Evolutionary conservation across 2,797 vertebrate species (phyloP).

Genomic region (Triplophysa bombifrons): DNA sequence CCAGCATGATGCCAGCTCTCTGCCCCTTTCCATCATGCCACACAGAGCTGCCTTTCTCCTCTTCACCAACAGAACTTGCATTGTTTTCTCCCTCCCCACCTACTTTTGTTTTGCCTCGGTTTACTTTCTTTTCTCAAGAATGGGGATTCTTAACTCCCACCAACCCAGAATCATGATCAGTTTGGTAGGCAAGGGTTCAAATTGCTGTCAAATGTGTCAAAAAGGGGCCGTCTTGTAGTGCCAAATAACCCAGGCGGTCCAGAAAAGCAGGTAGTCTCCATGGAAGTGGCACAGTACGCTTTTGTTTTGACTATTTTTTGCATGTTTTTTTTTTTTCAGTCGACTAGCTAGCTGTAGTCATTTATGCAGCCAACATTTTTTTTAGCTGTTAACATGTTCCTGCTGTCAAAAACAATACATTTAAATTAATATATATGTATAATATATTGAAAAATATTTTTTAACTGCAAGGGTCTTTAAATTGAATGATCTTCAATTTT

Average conservation of each 20-base stretch:
- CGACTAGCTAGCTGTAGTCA: background rate
- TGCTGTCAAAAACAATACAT: too few relatives aligned
- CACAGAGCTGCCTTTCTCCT: slow-evolving; percentile 67
- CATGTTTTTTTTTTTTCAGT: slow-evolving; percentile 4
- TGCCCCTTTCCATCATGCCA: slow-evolving; percentile 19
- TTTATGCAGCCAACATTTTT: background rate
- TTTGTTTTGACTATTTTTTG: slow-evolving; percentile 18
- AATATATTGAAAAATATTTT: background rate
- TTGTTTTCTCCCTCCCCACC: slow-evolving; percentile 40
- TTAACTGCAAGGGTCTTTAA: background rate
- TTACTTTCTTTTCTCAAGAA: slow-evolving; percentile 42
- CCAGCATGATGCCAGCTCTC: slow-evolving; percentile 53
- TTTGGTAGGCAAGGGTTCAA: background rate
- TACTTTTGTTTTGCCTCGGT: slow-evolving; percentile 47
- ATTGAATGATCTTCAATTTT: background rate
- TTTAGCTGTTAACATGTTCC: background rate
- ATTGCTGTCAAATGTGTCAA: slow-evolving; percentile 25
- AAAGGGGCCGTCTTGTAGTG: slow-evolving; percentile 55
- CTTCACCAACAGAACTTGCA: slow-evolving; percentile 29
- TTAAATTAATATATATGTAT: too few relatives aligned
- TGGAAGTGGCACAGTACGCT: slow-evolving; percentile 29
- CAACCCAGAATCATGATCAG: background rate
- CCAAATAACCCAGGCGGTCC: slow-evolving; percentile 60
- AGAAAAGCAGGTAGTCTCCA: slow-evolving; percentile 16
- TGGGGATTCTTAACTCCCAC: background rate